Evolutionary conservation across 2,888 invertebrate genomes (phyloP).

Genomic region (Chymomyza caudatula): DNA sequence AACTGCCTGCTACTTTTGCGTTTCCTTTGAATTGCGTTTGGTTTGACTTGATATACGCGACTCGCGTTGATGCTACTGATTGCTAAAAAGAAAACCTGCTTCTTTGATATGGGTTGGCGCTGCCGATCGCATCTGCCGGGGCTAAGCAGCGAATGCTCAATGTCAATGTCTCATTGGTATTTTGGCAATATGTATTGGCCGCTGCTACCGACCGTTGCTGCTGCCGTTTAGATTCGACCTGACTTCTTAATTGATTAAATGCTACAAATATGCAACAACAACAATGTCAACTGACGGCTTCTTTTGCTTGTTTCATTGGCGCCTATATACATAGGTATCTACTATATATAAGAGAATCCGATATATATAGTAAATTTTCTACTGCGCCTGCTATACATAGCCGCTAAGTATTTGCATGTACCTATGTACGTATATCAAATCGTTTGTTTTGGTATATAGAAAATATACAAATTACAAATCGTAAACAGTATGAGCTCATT

Average conservation of each 20-base stretch:
- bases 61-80: constrained; percentile 57
- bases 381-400: background rate
- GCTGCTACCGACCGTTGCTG: background rate
- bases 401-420: background rate
- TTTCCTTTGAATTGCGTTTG: constrained; percentile 56
- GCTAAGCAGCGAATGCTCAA: constrained; percentile 39
- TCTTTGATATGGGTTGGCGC: constrained; percentile 1
- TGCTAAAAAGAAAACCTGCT: constrained; percentile 55
- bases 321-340: background rate
- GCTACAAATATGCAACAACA: background rate
- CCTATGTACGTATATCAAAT: background rate
- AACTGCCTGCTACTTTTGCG: constrained; percentile 8
- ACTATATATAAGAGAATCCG: background rate
- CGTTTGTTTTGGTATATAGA: constrained; percentile 26
- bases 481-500: constrained; percentile 61
- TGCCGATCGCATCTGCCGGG: background rate
- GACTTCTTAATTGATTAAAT: constrained; percentile 61
- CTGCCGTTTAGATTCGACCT: constrained; percentile 36
- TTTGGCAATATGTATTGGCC: constrained; percentile 55
- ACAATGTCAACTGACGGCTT: background rate
- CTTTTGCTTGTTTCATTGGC: constrained; percentile 1
- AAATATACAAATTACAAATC: constrained; percentile 24
- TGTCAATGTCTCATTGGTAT: constrained; percentile 71
- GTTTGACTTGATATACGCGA: constrained; percentile 57
- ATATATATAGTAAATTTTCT: background rate